Percentiles rank a stretch among this genome's conserved stretches.
These are phyloP conservation scores for Myotis yumanensis DNA, from an alignment of 2,113 vertebrate species.

Conservation along the genomic window DNA sequence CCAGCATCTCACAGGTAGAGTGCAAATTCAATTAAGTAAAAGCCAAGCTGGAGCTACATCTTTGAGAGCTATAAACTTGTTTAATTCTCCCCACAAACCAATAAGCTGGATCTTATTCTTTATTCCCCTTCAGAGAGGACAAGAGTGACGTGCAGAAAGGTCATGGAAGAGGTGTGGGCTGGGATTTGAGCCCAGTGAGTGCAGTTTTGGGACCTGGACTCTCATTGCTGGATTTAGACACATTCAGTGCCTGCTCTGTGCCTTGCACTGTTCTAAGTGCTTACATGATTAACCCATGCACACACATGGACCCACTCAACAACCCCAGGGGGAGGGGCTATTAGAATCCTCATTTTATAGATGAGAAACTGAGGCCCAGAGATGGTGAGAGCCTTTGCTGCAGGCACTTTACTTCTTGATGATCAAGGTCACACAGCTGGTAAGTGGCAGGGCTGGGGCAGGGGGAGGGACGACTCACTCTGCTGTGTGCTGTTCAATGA, in stretches of 20 bases:
- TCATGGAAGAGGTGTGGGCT: fast-evolving
- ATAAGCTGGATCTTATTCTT: too few relatives aligned
- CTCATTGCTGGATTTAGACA: too few relatives aligned
- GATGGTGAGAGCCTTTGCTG: not conserved
- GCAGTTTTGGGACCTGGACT: not conserved
- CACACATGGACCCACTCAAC: fast-evolving
- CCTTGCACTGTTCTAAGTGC: fast-evolving
- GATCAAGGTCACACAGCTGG: not conserved
- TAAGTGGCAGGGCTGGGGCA: fast-evolving
- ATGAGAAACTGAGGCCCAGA: not conserved
- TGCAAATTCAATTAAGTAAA: too few relatives aligned
- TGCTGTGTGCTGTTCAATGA: not conserved
- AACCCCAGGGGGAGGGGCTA: fast-evolving
- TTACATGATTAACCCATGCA: not conserved
- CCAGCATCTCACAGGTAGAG: fast-evolving
- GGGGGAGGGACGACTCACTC: fast-evolving
- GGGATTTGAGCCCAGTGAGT: not conserved
- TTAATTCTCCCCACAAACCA: not conserved
- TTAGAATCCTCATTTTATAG: too few relatives aligned
- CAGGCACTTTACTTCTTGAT: not conserved
- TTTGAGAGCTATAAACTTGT: fast-evolving
- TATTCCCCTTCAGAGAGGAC: not conserved
- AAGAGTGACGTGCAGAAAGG: not conserved
- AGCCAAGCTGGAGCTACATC: too few relatives aligned
- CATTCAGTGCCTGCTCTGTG: not conserved